These are phyloP conservation scores for Symphodus melops DNA, from an alignment of 2,113 vertebrate genomes.

Conservation along the genomic window DNA sequence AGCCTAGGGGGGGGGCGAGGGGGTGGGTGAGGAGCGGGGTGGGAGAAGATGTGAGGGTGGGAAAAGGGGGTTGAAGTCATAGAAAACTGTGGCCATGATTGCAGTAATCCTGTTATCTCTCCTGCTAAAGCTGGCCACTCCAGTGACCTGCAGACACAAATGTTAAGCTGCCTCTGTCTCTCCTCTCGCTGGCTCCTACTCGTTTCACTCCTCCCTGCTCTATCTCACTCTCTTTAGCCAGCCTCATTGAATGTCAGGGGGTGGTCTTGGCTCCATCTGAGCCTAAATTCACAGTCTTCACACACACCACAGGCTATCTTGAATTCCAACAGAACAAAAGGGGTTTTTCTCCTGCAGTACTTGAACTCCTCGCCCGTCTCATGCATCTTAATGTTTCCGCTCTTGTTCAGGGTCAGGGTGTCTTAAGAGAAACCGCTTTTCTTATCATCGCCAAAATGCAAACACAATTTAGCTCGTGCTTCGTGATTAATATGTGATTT, in stretches of 20 bases:
- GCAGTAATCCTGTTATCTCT: slow-evolving; percentile 87
- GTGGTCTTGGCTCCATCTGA: slow-evolving; percentile 76
- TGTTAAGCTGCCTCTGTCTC: slow-evolving; percentile 83
- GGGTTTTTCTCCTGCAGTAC: slow-evolving; percentile 69
- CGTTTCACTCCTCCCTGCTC: slow-evolving; percentile 63
- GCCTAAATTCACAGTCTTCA: slow-evolving; percentile 74
- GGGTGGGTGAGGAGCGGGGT: slow-evolving; percentile 31
- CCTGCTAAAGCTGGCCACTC: slow-evolving; percentile 83
- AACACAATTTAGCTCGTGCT: slow-evolving; percentile 22
- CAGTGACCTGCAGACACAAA: slow-evolving; percentile 83
- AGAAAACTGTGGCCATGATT: slow-evolving; percentile 78
- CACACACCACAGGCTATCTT: slow-evolving; percentile 76
- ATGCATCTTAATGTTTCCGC: slow-evolving; percentile 73
- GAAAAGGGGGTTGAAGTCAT: slow-evolving; percentile 67
- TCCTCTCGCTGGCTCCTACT: slow-evolving; percentile 48
- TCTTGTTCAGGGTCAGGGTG: slow-evolving; percentile 49
- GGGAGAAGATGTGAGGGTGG: slow-evolving; percentile 36
- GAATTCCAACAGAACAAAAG: slow-evolving; percentile 80
- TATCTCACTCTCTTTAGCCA: slow-evolving; percentile 73
- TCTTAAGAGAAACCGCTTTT: slow-evolving; percentile 27
- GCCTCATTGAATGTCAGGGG: slow-evolving; percentile 80
- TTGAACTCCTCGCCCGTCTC: slow-evolving; percentile 65
- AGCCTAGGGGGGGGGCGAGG: slow-evolving; percentile 59
- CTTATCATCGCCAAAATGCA: slow-evolving; percentile 29
- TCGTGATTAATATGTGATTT: slow-evolving; percentile 73